phyloP scores from a whole-genome alignment of 2,113 vertebrate genomes.

The Colossoma macropomum region DNA sequence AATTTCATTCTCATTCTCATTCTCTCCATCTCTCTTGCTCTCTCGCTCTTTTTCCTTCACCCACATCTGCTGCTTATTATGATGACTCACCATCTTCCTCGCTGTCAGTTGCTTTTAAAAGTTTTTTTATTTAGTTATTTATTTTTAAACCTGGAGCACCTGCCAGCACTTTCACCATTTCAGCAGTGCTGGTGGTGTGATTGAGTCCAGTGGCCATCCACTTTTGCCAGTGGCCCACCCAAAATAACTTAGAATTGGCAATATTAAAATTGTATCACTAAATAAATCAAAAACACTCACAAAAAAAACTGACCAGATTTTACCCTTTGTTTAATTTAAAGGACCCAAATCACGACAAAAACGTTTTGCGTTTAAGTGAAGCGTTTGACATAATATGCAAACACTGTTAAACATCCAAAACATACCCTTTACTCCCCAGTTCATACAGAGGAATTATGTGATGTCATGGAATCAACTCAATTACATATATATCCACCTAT shows the following conservation, averaged over 20 bases:
- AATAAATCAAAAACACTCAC: no score
- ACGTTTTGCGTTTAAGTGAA: no score
- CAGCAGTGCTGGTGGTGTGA: neutral
- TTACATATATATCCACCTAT: no score
- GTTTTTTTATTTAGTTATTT: neutral
- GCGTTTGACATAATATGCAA: no score
- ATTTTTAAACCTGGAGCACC: neutral
- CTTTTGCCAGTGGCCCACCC: neutral
- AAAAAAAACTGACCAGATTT: no score
- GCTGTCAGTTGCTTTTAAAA: conserved; percentile 13
- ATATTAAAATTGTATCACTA: no score
- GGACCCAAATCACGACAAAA: no score
- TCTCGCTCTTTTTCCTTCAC: conserved; percentile 13
- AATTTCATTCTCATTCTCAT: conserved; percentile 33
- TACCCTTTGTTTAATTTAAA: no score
- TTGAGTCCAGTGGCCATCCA: neutral
- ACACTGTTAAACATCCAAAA: no score
- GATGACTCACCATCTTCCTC: conserved; percentile 31
- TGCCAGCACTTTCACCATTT: neutral
- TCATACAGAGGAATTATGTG: no score
- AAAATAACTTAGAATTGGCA: neutral
- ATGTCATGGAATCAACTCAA: no score
- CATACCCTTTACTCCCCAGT: no score
- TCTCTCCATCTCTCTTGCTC: neutral
- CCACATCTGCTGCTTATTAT: conserved; percentile 20